A percentile compares a stretch with the other conserved stretches of the same genome.
Evolutionary conservation across 1,140 invertebrate species (phyloP).

Genomic region (Drosophila trapezifrons): DNA sequence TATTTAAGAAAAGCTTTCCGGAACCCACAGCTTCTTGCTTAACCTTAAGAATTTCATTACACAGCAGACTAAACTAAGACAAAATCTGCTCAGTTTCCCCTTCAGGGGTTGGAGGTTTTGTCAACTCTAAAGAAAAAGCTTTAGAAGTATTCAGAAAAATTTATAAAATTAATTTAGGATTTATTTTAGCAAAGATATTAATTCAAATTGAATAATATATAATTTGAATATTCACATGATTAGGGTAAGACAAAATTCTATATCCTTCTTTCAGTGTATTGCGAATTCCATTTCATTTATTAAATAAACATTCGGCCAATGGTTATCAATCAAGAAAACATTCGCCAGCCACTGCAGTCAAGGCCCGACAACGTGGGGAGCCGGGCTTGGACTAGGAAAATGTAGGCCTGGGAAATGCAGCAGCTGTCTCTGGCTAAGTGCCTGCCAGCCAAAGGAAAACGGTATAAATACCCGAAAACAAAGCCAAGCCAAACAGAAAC

Average conservation of each 20-base stretch:
- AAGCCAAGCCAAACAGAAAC: conserved; percentile 64
- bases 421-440: conserved; percentile 63
- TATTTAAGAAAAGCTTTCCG: conserved; percentile 47
- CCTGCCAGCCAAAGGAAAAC: conserved; percentile 31
- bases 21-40: conserved; percentile 2
- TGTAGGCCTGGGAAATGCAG: conserved; percentile 72
- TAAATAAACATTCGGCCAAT: conserved; percentile 68
- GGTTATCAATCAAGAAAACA: conserved; percentile 70
- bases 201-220: too few relatives aligned
- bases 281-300: conserved; percentile 64
- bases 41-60: conserved; percentile 39
- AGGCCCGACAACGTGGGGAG: conserved; percentile 28
- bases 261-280: neutral
- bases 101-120: neutral
- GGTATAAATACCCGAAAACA: conserved; percentile 38
- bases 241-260: too few relatives aligned
- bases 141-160: neutral
- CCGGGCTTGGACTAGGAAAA: conserved; percentile 8
- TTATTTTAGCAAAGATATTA: too few relatives aligned
- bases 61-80: conserved; percentile 23
- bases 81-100: conserved; percentile 6
- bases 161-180: neutral
- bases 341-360: conserved; percentile 35
- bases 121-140: conserved; percentile 49
- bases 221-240: too few relatives aligned